Base-by-base conservation (phyloP, 2,113 vertebrate genomes). In the Perca schrenkii region DNA sequence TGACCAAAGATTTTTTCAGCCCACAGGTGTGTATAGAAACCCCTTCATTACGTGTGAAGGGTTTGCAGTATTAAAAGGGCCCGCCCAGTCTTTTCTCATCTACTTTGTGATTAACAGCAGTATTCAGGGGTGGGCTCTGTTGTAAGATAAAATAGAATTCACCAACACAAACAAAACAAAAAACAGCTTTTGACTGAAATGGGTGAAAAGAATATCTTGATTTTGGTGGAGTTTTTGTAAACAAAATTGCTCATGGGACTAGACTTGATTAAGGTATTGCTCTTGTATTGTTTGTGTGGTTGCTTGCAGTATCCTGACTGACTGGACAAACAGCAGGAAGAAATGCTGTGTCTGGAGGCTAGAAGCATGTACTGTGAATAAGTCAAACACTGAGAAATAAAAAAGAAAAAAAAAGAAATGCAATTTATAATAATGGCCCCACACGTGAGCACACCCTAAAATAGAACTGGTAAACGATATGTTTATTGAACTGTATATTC, bases 1-100 rank as follows among this genome's bases (percentile, higher is more conserved):
- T 93, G 90, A 95, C 95, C 94, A 96, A 96, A 95, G 94, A 96
- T 90, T 93, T 88, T 88, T 77, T 88, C 81, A 82, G 78, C 83
- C 76, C 70, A 83, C 74, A 84, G 52, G 75, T 82, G 82, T 86
- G 82, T 82, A 49, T 49, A 65, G 50, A 81, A 89, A 79, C 54
- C 74, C 61, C 73, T 84, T 85, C 53, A 21, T 52, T 21, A 19
- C 58, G 61, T 89, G 57, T 79, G 60, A 86, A 82, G 82, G 86
- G 79, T 74, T 69, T 89, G 89, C 91, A 92, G 92, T 93, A 92
- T 94, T 93, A 91, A 85, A 70, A 78, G 77, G 77, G 63, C 47
- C 79, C 12, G 14, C 52, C 71, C 31, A 47, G 74, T 85, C 73
- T 79, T 76, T 34, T 70, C 53, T 75, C 69, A 66, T 71, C 60